Percentiles rank a stretch among this genome's conserved stretches.
phyloP scores from a whole-genome alignment of 2,113 vertebrate genomes.

The Rousettus leschenaultii region DNA sequence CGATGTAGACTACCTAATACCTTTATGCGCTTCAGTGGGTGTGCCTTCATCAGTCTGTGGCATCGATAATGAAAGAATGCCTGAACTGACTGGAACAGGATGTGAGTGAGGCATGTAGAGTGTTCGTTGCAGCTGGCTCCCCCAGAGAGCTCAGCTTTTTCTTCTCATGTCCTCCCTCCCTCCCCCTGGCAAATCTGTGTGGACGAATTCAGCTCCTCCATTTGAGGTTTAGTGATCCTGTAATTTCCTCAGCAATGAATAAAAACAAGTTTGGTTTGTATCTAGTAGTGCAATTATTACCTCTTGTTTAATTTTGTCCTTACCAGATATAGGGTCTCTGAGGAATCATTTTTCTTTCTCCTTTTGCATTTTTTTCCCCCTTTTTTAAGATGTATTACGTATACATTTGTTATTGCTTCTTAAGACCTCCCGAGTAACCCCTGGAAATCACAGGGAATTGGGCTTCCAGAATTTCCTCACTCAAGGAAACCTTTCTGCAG shows the following conservation, averaged over 20 bases:
- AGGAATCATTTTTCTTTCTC: too few species aligned
- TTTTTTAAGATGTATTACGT: background rate
- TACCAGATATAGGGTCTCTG: background rate
- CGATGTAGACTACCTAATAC: rapidly evolving
- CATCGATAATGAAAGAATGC: too few species aligned
- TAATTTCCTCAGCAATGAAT: background rate
- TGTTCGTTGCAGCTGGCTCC: too few species aligned
- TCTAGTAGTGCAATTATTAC: background rate
- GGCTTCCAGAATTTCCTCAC: background rate
- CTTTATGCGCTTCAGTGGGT: background rate
- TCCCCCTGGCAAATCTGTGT: too few species aligned
- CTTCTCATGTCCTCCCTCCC: too few species aligned
- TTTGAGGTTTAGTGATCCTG: background rate
- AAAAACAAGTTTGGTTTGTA: background rate
- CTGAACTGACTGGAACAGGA: too few species aligned
- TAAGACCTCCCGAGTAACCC: background rate
- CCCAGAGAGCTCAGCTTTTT: too few species aligned
- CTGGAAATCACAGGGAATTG: background rate
- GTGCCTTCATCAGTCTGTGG: background rate
- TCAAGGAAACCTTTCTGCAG: background rate
- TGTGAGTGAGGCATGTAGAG: too few species aligned
- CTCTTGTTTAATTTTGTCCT: background rate
- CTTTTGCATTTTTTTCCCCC: background rate
- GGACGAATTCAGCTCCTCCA: too few species aligned
- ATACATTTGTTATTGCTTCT: background rate